Evolutionary conservation across 2,797 vertebrate genomes (phyloP), one percentile per base, ranked within the genome.

Genomic region (Chelidonichthys spinosus): DNA sequence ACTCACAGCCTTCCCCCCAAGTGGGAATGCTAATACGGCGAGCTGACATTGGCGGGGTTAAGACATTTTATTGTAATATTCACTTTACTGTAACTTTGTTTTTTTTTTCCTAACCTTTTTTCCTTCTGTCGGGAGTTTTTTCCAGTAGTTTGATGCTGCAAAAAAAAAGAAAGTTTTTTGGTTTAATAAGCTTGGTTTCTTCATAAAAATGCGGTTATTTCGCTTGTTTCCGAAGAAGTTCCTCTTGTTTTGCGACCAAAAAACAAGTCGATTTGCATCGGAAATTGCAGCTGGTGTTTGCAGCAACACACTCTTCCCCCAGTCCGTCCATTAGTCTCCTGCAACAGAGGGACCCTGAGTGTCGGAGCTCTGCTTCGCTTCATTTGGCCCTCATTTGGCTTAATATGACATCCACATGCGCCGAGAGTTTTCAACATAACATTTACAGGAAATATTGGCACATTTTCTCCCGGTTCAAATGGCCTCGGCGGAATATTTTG

Each of bases 21-120:
- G 85, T 87, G 88, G 84, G 87, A 89, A 89, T 90, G 90, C 88
- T 92, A 92, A 92, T 91, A 76, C 67, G 84, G 89, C 70, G 83
- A 82, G 89, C 85, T 90, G 90, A 89, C 92, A 86, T 89, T 89
- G 87, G 58, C 71, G 36, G 85, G 83, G 88, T 85, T 90, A 73
- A 86, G 83, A 89, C 49, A 7, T 78, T 79, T 66, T 32, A 73
- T 83, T 44, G 74, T 61, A 59, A 69, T 60, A 52, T 75, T 85
- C 69, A 70, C 80, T 83, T 74, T 6, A 9, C 36, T 36, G 52
- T 4, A 58, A 47, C 69, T 70, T 70, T 46, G 71, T 64, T 4
- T 6, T 1, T 14, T 77, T 82, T 74, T 43, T 53, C 13, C 9
- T 55, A 25, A 43, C 6, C 35, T n/a, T 18, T 32, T 39, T 1